Evolutionary conservation across 2,888 invertebrate species (phyloP), one percentile per base, ranked within the genome.

Genomic region (Pediacus dermestoides): DNA sequence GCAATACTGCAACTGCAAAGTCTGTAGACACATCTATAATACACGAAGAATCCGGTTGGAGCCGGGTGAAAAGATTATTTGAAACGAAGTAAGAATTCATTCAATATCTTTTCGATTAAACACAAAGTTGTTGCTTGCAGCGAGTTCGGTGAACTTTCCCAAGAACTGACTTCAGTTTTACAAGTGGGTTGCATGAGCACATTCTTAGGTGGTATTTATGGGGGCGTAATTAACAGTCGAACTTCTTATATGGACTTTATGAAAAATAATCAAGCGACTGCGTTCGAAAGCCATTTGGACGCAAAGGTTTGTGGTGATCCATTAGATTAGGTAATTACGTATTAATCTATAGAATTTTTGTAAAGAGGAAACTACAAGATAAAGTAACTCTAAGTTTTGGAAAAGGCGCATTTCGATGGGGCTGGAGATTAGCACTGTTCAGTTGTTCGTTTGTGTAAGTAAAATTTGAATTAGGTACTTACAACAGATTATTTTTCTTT

Each of bases 201-300:
- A 2, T 70, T 85, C 28, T 39, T 78, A 12, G 88, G 88, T 9
- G 80, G 72, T 0, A 48, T 77, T 26, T 74, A 81, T 57, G 85
- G 86, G 34, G 85, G 85, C 14, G 71, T 82, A 55, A 60, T 74
- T 2, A 67, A 72, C 48, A 80, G 83, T 7, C 72, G 76, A 50
- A 58, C 61, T 2, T 75, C 82, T 1, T 84, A 82, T 55, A 46
- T 78, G 25, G 72, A 78, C 53, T 87, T 86, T 52, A 78, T 87
- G 63, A 79, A 79, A 61, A 82, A 74, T 46, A 86, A 88, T 67
- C 78, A 85, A 70, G 87, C 85, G 4, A 81, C 85, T 2, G 72
- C 74, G 32, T 88, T 81, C 63, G 68, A 68, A 32, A 75, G 75
- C 33, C 81, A 81, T 44, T 61, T 77, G 4, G 77, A 85, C 34